A percentile compares a stretch with the other conserved stretches of the same genome.
Conservation (phyloP, 2,113 vertebrate genomes). For the Pongo pygmaeus region DNA sequence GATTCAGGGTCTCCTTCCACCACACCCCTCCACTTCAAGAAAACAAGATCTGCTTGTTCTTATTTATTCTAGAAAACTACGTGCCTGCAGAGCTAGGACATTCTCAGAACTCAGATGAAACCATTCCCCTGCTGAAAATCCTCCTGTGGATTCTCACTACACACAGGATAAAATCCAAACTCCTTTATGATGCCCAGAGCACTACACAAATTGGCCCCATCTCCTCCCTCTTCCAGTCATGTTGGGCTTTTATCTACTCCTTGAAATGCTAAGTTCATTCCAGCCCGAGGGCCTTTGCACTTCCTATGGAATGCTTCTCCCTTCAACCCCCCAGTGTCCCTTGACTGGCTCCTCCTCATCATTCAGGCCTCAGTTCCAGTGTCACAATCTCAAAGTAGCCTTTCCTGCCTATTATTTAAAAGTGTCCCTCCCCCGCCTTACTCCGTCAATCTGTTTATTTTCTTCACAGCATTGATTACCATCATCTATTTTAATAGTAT, state of each 20-base stretch:
- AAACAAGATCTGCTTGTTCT: neutral
- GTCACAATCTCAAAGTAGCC: neutral
- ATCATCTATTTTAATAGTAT: too few relatives aligned
- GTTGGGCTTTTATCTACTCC: neutral
- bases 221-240: neutral
- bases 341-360: neutral
- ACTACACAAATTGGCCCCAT: neutral
- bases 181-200: neutral
- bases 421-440: rapidly evolving
- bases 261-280: neutral
- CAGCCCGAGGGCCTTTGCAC: neutral
- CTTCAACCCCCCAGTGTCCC: neutral
- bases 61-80: constrained; percentile 37
- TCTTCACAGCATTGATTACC: neutral
- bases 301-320: neutral
- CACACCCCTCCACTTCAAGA: neutral
- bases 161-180: constrained; percentile 19
- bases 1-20: neutral
- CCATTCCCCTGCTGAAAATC: neutral
- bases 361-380: neutral
- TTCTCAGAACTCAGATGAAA: constrained; percentile 44
- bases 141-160: neutral
- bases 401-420: neutral
- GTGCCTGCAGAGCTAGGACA: neutral
- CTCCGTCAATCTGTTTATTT: neutral